Percentiles rank a stretch among this genome's conserved stretches.
These are phyloP conservation scores for Xylota segnis DNA, from an alignment of 2,888 invertebrate species.

Conservation along the genomic window DNA sequence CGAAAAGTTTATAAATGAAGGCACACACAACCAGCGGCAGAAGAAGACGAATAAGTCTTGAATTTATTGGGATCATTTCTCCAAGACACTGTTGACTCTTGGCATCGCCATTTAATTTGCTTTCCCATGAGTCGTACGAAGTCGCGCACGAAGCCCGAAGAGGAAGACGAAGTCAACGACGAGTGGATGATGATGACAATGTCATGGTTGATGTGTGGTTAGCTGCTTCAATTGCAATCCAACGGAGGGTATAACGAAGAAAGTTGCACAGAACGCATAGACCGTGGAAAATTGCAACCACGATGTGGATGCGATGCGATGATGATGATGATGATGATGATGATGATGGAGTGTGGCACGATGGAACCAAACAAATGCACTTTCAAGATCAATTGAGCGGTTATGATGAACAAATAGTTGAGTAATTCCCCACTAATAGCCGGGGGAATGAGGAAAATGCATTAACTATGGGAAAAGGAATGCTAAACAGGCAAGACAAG, in stretches of 20 bases:
- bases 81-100: constrained; percentile 39
- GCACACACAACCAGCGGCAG: not conserved
- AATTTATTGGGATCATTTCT: constrained; percentile 62
- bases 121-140: constrained; percentile 62
- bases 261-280: constrained; percentile 56
- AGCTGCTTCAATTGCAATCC: constrained; percentile 59
- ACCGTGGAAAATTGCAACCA: constrained; percentile 62
- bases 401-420: constrained; percentile 70
- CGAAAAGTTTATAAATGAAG: constrained; percentile 41
- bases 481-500: constrained; percentile 26
- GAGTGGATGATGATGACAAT: constrained; percentile 70
- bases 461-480: constrained; percentile 40
- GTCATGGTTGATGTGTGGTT: constrained; percentile 70
- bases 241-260: constrained; percentile 71
- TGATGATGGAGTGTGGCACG: constrained; percentile 29
- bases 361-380: constrained; percentile 65
- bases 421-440: constrained; percentile 61
- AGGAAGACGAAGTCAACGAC: constrained; percentile 40
- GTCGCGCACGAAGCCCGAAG: not conserved
- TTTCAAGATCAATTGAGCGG: constrained; percentile 75
- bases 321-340: constrained; percentile 11
- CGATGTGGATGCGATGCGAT: constrained; percentile 12
- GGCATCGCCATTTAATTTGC: constrained; percentile 60
- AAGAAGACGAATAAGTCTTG: constrained; percentile 37
- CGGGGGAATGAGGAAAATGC: constrained; percentile 37